Base-by-base conservation (phyloP, 2,797 vertebrate species). In the Hippoglossus hippoglossus region DNA sequence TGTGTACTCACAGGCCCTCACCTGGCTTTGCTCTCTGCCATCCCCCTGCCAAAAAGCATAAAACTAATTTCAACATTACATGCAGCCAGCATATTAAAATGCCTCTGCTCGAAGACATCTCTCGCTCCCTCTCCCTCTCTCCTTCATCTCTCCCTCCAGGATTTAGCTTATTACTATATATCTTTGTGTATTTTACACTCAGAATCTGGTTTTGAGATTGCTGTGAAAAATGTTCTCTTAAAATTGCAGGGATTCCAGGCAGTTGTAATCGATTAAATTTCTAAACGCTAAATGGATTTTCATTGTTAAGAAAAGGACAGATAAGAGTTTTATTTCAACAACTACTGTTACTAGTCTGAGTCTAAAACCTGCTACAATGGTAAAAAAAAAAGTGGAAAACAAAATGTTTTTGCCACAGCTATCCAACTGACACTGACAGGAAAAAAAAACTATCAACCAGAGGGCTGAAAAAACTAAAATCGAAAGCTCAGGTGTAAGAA, bases 61-160 rank as follows among this genome's bases (percentile, higher is more conserved):
- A 93, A 94, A 93, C 84, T 91, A 92, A 94, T 94, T 94, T 88
- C 86, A 80, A 86, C 77, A 83, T 87, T 89, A 93, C 92, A 93
- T 84, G 87, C 87, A 86, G 87, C 74, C 71, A 71, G 89, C 84
- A 86, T 90, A 91, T 91, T 92, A 91, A 93, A 93, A 87, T 76
- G 78, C 76, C 76, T 76, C 31, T 8, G 76, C 75, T 76, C 50
- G 9, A 55, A 86, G 71, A 62, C 67, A 56, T 63, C 46, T 71
- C 24, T 71, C 65, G 69, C 44, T 55, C 13, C 34, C 67, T 76
- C 26, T 72, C 41, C 36, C 6, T 49, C 67, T 47, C 66, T 49
- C 31, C 63, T 56, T 63, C 75, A 57, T 58, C 69, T 31, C 36
- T 51, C 56, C 61, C 56, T 61, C 41, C 10, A 36, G 64, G 56